Base-by-base conservation (phyloP, 2,888 invertebrate species). In the Encarsia formosa region DNA sequence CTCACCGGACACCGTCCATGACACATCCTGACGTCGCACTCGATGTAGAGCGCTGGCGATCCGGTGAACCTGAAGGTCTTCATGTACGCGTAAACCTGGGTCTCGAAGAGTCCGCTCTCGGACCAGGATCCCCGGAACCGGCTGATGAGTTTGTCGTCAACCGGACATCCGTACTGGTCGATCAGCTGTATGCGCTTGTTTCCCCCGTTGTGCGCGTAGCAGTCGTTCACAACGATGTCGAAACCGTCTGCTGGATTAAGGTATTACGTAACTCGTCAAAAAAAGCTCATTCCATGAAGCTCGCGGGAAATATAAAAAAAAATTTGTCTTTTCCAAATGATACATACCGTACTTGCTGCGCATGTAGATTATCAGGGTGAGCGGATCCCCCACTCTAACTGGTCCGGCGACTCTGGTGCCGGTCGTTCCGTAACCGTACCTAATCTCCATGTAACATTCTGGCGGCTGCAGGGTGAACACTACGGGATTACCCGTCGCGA, bases 381-480 rank as follows among this genome's bases (percentile, higher is more conserved):
- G 79, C 0, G 94, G 93, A 74, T 94, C 94, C 1, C 94, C 94
- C 18, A 94, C 93, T 5, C 92, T 81, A 31, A 94, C 93, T 2
- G 94, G 92, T 4, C 92, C 92, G 1, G 89, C 83, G 0, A 93
- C 90, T 46, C 92, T 77, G 35, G 87, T 87, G 41, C 94, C 93
- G 26, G 83, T 82, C 6, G 91, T 89, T 13, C 92, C 91, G 73
- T 92, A 94, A 19, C 94, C 94, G 61, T 91, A 86, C 59, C 92
- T 81, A 65, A 94, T 93, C 78, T 94, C 94, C 94, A 94, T 94
- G 77, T 93, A 92, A 71, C 93, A 94, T 73, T 94, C 93, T 0
- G 94, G 94, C 1, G 94, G 94, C 59, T 91, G 91, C 45, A 94
- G 77, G 0, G 93, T 93, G 69, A 94, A 94, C 32, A 93, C 90